Conservation (phyloP, 2,888 invertebrate species). For the Hoplodrina blanda region DNA sequence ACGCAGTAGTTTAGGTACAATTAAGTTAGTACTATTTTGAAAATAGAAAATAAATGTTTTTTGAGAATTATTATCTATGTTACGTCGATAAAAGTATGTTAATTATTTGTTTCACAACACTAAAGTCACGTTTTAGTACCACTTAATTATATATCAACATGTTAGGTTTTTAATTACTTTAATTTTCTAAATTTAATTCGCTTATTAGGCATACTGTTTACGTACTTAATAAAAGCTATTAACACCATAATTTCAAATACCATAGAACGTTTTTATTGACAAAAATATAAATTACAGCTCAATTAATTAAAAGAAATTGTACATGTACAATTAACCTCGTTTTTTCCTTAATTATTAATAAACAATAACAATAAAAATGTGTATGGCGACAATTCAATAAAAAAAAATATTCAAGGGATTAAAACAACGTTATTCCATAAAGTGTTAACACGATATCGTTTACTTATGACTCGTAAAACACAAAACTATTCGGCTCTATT, state of each 20-base stretch:
- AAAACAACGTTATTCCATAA: conserved; percentile 37
- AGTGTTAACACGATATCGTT: conserved; percentile 61
- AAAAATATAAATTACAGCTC: conserved; percentile 48
- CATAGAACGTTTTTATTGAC: conserved; percentile 41
- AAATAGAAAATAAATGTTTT: neutral
- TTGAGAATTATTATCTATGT: neutral
- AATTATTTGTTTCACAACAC: conserved; percentile 34
- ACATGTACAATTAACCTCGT: conserved; percentile 43
- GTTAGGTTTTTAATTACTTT: conserved; percentile 17
- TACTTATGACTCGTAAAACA: conserved; percentile 76
- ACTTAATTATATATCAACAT: conserved; percentile 29
- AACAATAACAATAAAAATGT: conserved; percentile 41
- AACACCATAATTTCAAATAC: conserved; percentile 33
- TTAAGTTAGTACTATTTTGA: neutral
- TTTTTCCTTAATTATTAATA: conserved; percentile 44
- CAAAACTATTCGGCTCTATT: conserved; percentile 74
- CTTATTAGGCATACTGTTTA: conserved; percentile 20
- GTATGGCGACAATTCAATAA: conserved; percentile 33
- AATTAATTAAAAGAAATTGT: conserved; percentile 53
- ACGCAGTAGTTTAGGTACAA: too few species aligned
- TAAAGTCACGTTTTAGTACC: conserved; percentile 38
- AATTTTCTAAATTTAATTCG: conserved; percentile 26
- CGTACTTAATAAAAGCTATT: conserved; percentile 27
- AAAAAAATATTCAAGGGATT: conserved; percentile 44
- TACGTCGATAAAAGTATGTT: conserved; percentile 28